Percentiles rank a stretch among this genome's conserved stretches.
Conservation (phyloP, 2,113 vertebrate species). For the Chaenogobius annularis region DNA sequence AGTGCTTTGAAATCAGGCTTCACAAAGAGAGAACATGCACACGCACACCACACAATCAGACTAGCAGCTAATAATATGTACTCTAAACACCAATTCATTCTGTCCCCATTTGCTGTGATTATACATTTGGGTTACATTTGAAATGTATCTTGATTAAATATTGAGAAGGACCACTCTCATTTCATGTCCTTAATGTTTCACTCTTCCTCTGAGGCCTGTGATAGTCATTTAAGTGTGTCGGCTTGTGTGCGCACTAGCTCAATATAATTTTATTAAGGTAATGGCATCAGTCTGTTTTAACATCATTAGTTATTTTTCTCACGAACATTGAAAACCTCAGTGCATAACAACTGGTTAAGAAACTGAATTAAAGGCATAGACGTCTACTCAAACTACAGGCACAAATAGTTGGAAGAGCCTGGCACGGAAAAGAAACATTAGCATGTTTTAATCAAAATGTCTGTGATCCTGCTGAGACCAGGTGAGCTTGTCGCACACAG, state of each 20-base stretch:
- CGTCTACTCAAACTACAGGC: constrained; percentile 1
- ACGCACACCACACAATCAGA: constrained; percentile 34
- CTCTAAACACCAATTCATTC: constrained; percentile 68
- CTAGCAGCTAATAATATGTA: constrained; percentile 50
- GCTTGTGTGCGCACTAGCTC: constrained; percentile 8
- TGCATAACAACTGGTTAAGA: constrained; percentile 16
- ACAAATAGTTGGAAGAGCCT: background rate
- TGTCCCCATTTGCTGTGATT: constrained; percentile 66
- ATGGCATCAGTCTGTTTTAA: constrained; percentile 32
- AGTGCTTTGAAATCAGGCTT: constrained; percentile 40
- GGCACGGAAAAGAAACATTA: constrained; percentile 1
- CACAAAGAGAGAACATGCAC: constrained; percentile 8
- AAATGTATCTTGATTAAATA: constrained; percentile 77
- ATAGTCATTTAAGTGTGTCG: constrained; percentile 34
- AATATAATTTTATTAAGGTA: constrained; percentile 49
- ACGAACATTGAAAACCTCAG: constrained; percentile 24
- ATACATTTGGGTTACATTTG: constrained; percentile 70
- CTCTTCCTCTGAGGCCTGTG: constrained; percentile 66
- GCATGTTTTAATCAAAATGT: background rate
- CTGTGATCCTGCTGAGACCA: background rate
- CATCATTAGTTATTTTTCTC: constrained; percentile 32
- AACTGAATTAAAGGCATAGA: constrained; percentile 13
- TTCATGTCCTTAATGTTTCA: constrained; percentile 71
- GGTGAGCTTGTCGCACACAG: background rate
- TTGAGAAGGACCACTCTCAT: constrained; percentile 67